Base-by-base conservation (phyloP, 1,140 invertebrate species). In the Eriosoma lanigerum region DNA sequence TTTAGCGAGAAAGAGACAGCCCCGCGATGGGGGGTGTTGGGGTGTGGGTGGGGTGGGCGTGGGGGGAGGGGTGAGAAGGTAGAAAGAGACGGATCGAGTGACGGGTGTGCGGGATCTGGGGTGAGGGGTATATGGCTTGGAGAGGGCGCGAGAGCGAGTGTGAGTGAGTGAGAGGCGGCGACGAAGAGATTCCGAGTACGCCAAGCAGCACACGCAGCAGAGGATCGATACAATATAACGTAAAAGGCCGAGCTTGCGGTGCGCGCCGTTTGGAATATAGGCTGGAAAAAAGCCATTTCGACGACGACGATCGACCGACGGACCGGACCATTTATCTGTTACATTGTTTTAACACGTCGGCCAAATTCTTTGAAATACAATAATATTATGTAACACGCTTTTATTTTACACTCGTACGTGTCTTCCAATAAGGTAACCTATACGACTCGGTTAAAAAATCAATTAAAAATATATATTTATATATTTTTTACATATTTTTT, bases 201-300 rank as follows among this genome's bases (percentile, higher is more conserved):
- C 64, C 64, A 24, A n/a, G 64, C 64, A 13, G 64, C 64, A 68
- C 64, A 68, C 64, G 64, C 60, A 24, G 58, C 32, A 68, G n/a
- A 68, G 38, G 64, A 68, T 68, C 64, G 64, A 68, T 68, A 68
- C 64, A 68, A 68, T 68, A 68, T 46, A 38, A 24, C 19, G 38
- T 24, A 24, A 68, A 46, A 46, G 64, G 38, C 38, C 38, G 64
- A 32, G 64, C 21, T n/a, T 68, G 64, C 21, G 64, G 38, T 46
- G 64, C 64, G 64, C 38, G 44, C 64, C 64, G 21, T 44, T 68
- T 68, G 52, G 38, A 46, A 68, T 68, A 46, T 68, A 46, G 64
- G 64, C n/a, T 24, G 38, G 21, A 68, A 68, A 66, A 68, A 68
- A 68, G 13, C 38, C 38, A 46, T 68, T 68, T 68, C 64, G n/a